Percentiles rank a stretch among this genome's conserved stretches.
Evolutionary conservation across 1,140 invertebrate genomes (phyloP).

Genomic region (Euwallacea similis): DNA sequence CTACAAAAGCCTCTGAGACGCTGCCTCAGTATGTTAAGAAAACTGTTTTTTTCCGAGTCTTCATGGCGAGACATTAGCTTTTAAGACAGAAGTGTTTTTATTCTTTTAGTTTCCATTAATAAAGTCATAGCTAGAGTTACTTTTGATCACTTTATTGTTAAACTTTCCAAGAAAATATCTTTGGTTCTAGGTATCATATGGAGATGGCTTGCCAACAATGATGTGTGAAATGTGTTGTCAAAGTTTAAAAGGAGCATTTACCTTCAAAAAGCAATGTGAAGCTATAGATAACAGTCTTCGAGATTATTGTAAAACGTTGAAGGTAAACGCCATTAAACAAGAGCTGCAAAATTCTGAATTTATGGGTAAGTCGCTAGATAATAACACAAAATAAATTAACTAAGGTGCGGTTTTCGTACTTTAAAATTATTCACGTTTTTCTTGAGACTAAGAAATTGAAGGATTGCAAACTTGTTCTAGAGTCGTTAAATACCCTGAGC

Average conservation of each 20-base stretch:
- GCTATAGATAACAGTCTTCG: conserved; percentile 45
- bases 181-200: conserved; percentile 39
- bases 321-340: conserved; percentile 46
- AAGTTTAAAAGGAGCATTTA: conserved; percentile 46
- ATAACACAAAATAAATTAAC: too few species aligned
- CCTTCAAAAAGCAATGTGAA: conserved; percentile 49
- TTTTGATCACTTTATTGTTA: too few species aligned
- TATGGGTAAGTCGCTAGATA: conserved; percentile 35
- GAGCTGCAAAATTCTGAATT: conserved; percentile 45
- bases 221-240: conserved; percentile 49
- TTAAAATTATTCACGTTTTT: not conserved
- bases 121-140: too few species aligned
- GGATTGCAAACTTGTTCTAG: conserved; percentile 17
- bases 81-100: too few species aligned
- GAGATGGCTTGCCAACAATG: conserved; percentile 46
- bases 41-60: too few species aligned
- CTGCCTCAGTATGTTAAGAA: too few species aligned
- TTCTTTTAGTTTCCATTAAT: too few species aligned
- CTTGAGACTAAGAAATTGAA: too few species aligned
- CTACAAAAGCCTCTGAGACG: too few species aligned
- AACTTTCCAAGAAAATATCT: too few species aligned
- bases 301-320: conserved; percentile 46
- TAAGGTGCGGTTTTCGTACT: not conserved
- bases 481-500: conserved; percentile 39
- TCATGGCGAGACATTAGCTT: too few species aligned